Base-by-base conservation (phyloP, 2,888 invertebrate genomes). In the Boloria euphrosyne region DNA sequence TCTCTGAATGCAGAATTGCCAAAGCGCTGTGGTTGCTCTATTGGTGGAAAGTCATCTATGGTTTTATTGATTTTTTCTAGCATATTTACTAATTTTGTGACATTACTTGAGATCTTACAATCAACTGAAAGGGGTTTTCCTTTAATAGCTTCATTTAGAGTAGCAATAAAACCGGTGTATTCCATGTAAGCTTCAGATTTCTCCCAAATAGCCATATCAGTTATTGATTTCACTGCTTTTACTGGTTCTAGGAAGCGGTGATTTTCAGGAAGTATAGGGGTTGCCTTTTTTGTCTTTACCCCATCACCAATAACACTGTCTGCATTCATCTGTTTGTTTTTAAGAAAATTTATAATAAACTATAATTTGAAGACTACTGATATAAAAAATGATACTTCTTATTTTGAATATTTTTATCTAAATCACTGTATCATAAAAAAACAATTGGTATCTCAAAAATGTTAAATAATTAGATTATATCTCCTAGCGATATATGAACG, bases 1-100 rank as follows among this genome's bases (percentile, higher is more conserved):
- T 93, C 93, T 74, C 96, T 93, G 86, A 97, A 99, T 0, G 99
- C 97, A 80, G 95, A 95, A 86, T 99, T 99, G 5, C 99, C 99
- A 93, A 99, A 99, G 69, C 99, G 93, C 84, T 99, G 99, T 0
- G 98, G 98, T 80, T 98, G 98, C 71, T 97, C 95, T 44, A 97
- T 92, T 0, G 98, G 97, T 50, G 98, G 98, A 69, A 95, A 96
- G 68, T 97, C 95, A 76, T 96, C 95, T 57, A 98, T 94, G 86
- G 96, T 93, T 66, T 89, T 85, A 71, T 96, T 94, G 68, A 99
- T 86, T 76, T 93, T 94, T 13, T 96, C 94, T 53, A 99, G 89
- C 76, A 98, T 81, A 0, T 81, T 78, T 13, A 96, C 69, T 13
- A 98, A 79, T 72, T 94, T 95, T 46, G 84, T 81, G 27, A 96